Conservation (phyloP, 2,113 vertebrate genomes). For the Ardeotis arabs region DNA sequence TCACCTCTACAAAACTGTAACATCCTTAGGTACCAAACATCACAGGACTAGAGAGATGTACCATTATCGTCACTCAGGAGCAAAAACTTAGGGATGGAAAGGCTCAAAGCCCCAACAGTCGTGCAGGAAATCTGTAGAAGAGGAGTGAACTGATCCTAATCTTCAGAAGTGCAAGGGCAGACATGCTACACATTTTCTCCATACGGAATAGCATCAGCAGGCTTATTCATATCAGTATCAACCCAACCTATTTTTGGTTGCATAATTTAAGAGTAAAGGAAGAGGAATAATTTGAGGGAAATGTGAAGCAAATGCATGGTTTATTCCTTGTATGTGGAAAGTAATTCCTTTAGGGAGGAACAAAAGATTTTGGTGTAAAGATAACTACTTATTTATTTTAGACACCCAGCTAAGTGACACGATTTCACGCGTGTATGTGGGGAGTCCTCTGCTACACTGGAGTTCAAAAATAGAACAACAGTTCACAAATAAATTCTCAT, state of each 20-base stretch:
- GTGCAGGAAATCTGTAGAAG: background rate
- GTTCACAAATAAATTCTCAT: background rate
- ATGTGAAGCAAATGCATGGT: background rate
- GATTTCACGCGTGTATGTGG: background rate
- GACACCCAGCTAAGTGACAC: background rate
- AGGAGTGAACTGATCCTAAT: background rate
- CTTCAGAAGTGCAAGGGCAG: background rate
- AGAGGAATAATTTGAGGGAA: background rate
- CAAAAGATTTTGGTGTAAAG: background rate
- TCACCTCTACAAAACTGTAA: background rate
- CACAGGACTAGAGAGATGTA: background rate
- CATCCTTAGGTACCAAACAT: background rate
- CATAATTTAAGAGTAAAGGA: background rate
- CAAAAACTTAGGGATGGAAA: background rate
- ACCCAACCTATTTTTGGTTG: background rate
- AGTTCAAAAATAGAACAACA: background rate
- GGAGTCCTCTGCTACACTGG: background rate
- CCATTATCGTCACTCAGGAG: background rate
- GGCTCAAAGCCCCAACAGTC: background rate
- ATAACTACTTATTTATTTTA: background rate
- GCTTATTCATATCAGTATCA: conserved; percentile 6
- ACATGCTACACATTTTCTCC: background rate
- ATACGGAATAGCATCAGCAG: background rate
- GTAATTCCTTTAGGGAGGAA: background rate
- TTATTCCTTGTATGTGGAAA: background rate